A percentile compares a stretch with the other conserved stretches of the same genome.
Conservation (phyloP, 2,113 vertebrate genomes). For the Camarhynchus parvulus region DNA sequence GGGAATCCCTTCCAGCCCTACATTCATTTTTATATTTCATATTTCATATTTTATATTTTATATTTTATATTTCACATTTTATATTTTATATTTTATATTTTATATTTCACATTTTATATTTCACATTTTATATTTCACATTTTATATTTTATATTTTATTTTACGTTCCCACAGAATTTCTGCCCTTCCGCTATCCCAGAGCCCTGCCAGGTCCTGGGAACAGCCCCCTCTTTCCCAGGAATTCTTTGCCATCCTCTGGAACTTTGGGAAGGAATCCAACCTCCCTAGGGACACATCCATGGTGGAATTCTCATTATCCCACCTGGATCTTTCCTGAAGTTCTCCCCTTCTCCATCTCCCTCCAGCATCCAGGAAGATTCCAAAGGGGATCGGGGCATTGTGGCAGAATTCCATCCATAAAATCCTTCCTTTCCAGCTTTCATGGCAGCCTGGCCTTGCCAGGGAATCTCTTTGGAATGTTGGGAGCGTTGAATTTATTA, state of each 20-base stretch:
- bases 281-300: neutral
- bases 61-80: too few relatives aligned
- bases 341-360: too few relatives aligned
- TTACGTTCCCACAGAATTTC: neutral
- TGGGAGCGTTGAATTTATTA: neutral
- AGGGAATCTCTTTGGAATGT: neutral
- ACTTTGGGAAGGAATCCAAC: neutral
- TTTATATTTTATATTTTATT: too few relatives aligned
- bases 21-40: neutral
- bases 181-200: neutral
- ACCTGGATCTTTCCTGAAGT: neutral
- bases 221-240: neutral
- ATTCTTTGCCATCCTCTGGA: neutral
- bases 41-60: too few relatives aligned
- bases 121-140: too few relatives aligned
- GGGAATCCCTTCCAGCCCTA: neutral
- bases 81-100: too few relatives aligned
- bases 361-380: accelerated
- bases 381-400: too few relatives aligned
- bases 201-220: neutral
- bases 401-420: neutral
- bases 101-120: too few relatives aligned
- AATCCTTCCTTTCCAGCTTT: neutral
- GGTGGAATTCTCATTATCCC: neutral
- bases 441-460: neutral